These are phyloP conservation scores for Seriola rivoliana DNA, from an alignment of 2,113 vertebrate species.

Conservation along the genomic window DNA sequence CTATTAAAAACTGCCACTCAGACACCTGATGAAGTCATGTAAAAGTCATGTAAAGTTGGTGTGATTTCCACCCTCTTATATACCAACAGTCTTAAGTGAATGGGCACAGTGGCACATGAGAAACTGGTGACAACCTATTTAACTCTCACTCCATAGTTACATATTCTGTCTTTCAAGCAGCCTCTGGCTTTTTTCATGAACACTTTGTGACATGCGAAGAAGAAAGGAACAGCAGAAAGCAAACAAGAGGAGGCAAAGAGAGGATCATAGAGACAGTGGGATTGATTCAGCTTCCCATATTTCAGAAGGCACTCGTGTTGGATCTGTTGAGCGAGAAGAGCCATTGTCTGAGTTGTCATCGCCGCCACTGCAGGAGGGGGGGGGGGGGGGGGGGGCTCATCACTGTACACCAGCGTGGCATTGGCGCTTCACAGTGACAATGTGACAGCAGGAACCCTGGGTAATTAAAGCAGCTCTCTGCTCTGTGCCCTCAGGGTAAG, in stretches of 20 bases:
- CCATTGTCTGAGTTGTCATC: constrained; percentile 76
- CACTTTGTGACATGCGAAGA: constrained; percentile 47
- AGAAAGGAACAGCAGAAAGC: constrained; percentile 53
- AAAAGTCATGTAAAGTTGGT: not conserved
- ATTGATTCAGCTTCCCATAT: constrained; percentile 66
- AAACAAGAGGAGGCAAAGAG: constrained; percentile 64
- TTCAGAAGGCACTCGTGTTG: constrained; percentile 64
- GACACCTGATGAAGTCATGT: constrained; percentile 34
- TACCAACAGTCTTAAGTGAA: constrained; percentile 6
- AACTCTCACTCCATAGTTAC: constrained; percentile 20
- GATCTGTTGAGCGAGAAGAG: constrained; percentile 63
- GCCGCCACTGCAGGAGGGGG: constrained; percentile 37
- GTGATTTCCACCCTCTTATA: constrained; percentile 8
- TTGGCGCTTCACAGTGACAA: constrained; percentile 68
- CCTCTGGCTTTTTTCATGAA: constrained; percentile 32
- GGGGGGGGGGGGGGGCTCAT: constrained; percentile 47
- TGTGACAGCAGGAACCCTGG: constrained; percentile 80
- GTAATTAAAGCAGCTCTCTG: constrained; percentile 84
- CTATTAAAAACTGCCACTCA: not conserved
- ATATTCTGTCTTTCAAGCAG: constrained; percentile 45
- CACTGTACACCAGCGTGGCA: constrained; percentile 52
- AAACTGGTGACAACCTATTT: constrained; percentile 44
- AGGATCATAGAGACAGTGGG: constrained; percentile 66
- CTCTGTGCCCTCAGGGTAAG: constrained; percentile 76
- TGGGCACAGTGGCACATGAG: not conserved